A percentile compares a stretch with the other conserved stretches of the same genome.
Evolutionary conservation across 2,797 vertebrate species (phyloP).

Genomic region (Poeciliopsis presidionis): DNA sequence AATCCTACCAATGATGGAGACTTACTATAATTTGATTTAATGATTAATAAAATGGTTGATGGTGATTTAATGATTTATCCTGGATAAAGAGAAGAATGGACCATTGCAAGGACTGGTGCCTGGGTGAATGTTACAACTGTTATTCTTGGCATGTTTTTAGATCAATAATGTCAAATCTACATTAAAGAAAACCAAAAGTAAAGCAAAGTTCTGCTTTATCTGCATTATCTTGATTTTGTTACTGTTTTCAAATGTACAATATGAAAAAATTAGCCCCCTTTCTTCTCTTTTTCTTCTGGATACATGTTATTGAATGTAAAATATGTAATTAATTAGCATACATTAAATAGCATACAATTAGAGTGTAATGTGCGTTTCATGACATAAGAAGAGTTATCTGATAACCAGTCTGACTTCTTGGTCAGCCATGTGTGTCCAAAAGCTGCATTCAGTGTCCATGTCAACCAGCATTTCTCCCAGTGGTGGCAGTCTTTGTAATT

Average conservation of each 20-base stretch:
- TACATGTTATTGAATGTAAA: background rate
- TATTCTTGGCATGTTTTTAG: background rate
- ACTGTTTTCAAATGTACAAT: background rate
- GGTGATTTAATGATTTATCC: background rate
- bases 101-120: background rate
- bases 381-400: background rate
- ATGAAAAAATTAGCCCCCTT: background rate
- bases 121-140: background rate
- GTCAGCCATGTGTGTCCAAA: background rate
- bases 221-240: background rate
- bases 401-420: background rate
- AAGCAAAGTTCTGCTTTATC: background rate
- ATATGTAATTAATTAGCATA: too few relatives aligned
- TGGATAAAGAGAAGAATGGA: background rate
- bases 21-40: background rate
- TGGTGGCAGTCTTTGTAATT: background rate
- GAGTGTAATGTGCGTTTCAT: rapidly evolving
- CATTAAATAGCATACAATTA: background rate
- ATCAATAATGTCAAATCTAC: background rate
- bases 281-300: background rate
- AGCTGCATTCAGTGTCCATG: background rate
- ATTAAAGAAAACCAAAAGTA: background rate
- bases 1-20: background rate
- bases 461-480: background rate
- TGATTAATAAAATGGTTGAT: background rate